Conservation (phyloP, 2,888 invertebrate species). For the Latheticus oryzae region DNA sequence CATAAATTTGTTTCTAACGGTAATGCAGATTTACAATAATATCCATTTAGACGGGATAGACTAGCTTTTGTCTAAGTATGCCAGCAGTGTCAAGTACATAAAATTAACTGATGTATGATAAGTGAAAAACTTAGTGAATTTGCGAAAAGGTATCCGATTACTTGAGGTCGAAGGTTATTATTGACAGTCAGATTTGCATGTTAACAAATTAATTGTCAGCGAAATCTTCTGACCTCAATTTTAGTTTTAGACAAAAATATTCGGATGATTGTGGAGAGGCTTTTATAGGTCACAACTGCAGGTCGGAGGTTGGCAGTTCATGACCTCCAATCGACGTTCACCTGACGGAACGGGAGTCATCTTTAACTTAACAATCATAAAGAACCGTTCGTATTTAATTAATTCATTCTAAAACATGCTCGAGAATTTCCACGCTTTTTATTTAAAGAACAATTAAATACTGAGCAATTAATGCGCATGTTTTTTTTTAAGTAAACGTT, state of each 20-base stretch:
- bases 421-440: constrained; percentile 42
- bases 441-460: constrained; percentile 40
- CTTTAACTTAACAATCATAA: constrained; percentile 51
- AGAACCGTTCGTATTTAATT: constrained; percentile 52
- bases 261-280: constrained; percentile 53
- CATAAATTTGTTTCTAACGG: constrained; percentile 41
- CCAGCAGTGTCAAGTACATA: constrained; percentile 33
- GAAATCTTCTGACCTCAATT: constrained; percentile 47
- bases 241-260: constrained; percentile 25
- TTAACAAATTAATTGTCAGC: constrained; percentile 30
- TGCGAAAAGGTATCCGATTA: constrained; percentile 27
- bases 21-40: constrained; percentile 32
- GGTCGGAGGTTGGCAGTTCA: constrained; percentile 57
- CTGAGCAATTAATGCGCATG: constrained; percentile 35
- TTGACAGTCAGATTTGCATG: constrained; percentile 27
- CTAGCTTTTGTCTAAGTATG: constrained; percentile 33
- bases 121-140: constrained; percentile 21
- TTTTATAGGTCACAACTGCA: constrained; percentile 55
- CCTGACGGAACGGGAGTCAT: constrained; percentile 51
- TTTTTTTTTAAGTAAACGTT: constrained; percentile 21
- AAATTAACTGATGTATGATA: constrained; percentile 28
- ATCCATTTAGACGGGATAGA: constrained; percentile 27
- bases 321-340: constrained; percentile 57
- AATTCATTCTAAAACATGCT: constrained; percentile 43
- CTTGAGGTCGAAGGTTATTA: constrained; percentile 22